Evolutionary conservation across 2,113 vertebrate species (phyloP), one percentile per base, ranked within the genome.

Genomic region (Potamarius usumacintae): DNA sequence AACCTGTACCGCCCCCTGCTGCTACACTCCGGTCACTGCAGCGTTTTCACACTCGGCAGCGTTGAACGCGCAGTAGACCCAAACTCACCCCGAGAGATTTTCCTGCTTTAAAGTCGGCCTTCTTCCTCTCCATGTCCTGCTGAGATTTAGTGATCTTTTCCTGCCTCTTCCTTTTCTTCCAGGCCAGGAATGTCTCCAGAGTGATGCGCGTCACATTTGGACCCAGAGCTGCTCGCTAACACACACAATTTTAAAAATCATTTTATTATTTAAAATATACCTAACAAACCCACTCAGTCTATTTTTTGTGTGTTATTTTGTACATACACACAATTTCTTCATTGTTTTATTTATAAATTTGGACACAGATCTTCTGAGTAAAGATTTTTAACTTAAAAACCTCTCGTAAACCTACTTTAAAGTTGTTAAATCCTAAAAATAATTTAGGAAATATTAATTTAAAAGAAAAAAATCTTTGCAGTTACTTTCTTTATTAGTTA

Each of bases 121-220:
- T 99, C 89, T 98, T 97, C 92, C 96, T 97, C 94, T 99, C 98
- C 96, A 99, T 95, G 90, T 99, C 97, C 93, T 98, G 96, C 25
- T 94, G 95, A 27, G 96, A 96, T 92, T 96, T 98, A 84, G 95
- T 94, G 74, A 97, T 96, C 92, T 98, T 99, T 89, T 99, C 98
- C 96, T 98, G 97, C 96, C 98, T 96, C 96, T 99, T 99, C 92
- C 97, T 97, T 95, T 97, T 99, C 92, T 99, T 99, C 98, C 98
- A 99, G 1, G 97, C 96, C 93, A 99, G 96, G 92, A 99, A 99
- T 82, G 97, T 98, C 91, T 99, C 98, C 95, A 99, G 94, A 52
- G 98, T 99, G 93, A 99, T 99, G 92, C 98, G 97, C 82, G 98
- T 98, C 92, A 99, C 98, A 20, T 98, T 97, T 92, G 93, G 55